phyloP scores from a whole-genome alignment of 53 echinoderm and acorn worm genomes.

The Arbacia lixula region DNA sequence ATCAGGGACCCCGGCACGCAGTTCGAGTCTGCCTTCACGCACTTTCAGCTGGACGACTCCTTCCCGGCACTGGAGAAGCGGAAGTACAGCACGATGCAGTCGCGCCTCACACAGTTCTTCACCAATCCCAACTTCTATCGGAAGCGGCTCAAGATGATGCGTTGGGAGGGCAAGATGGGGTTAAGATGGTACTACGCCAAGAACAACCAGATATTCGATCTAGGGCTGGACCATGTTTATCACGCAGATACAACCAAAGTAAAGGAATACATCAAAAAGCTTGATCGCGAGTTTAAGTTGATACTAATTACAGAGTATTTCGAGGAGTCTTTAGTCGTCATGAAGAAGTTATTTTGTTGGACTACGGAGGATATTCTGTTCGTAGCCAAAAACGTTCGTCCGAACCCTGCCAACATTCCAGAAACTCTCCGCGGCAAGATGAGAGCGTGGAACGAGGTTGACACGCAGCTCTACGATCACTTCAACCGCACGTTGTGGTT shows the following conservation, averaged over 20 bases:
- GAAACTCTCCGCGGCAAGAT: constrained; percentile 62
- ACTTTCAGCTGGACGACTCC: constrained; percentile 78
- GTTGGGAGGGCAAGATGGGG: constrained; percentile 61
- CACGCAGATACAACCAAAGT: constrained; percentile 66
- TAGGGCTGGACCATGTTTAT: constrained; percentile 74
- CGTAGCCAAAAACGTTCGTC: constrained; percentile 78
- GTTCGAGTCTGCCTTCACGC: constrained; percentile 83
- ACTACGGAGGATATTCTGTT: constrained; percentile 70
- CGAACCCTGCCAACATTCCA: constrained; percentile 42
- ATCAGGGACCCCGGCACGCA: constrained; percentile 74
- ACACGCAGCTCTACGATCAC: constrained; percentile 64
- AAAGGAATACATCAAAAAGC: constrained; percentile 61
- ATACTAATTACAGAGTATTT: constrained; percentile 86
- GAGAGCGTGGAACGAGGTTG: constrained; percentile 73
- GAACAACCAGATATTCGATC: constrained; percentile 83
- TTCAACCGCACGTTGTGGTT: constrained; percentile 80
- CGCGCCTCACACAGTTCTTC: constrained; percentile 67
- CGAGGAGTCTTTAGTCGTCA: constrained; percentile 79
- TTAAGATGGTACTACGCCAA: constrained; percentile 69
- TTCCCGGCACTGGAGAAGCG: constrained; percentile 35
- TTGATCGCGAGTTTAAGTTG: constrained; percentile 66
- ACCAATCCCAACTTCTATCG: constrained; percentile 64
- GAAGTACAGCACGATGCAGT: constrained; percentile 26
- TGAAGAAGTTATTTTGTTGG: constrained; percentile 77
- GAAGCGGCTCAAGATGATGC: constrained; percentile 59